Conservation (phyloP, 1,140 invertebrate genomes). For the Drosophila novamexicana region DNA sequence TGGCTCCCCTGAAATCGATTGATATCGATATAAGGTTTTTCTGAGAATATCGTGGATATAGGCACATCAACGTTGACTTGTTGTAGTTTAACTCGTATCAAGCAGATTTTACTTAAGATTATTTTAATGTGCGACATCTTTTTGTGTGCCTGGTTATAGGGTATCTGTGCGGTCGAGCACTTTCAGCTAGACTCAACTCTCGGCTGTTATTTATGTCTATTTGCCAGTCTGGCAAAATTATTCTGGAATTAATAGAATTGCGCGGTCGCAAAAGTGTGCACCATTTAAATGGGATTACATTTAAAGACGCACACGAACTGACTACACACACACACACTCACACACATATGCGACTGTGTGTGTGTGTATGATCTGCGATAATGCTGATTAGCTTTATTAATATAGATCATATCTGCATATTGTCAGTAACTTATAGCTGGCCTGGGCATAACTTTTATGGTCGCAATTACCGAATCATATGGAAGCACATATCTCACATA, state of each 20-base stretch:
- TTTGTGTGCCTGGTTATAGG: neutral
- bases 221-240: neutral
- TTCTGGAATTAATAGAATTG: conserved; percentile 10
- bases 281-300: conserved; percentile 26
- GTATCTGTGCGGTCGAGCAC: neutral
- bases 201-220: conserved; percentile 20
- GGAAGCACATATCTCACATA: too few species aligned
- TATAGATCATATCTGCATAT: too few species aligned
- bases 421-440: too few species aligned
- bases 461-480: too few species aligned
- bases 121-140: too few species aligned
- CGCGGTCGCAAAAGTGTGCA: conserved; percentile 3
- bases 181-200: neutral
- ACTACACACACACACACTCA: neutral
- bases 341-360: neutral
- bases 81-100: too few species aligned
- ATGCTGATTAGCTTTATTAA: neutral
- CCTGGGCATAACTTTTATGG: too few species aligned
- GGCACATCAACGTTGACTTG: too few species aligned
- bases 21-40: too few species aligned
- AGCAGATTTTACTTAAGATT: too few species aligned
- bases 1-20: too few species aligned
- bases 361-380: neutral
- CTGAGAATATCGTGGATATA: too few species aligned
- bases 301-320: conserved; percentile 8